Base-by-base conservation (phyloP, 2,113 vertebrate species). In the Climacteris rufus region DNA sequence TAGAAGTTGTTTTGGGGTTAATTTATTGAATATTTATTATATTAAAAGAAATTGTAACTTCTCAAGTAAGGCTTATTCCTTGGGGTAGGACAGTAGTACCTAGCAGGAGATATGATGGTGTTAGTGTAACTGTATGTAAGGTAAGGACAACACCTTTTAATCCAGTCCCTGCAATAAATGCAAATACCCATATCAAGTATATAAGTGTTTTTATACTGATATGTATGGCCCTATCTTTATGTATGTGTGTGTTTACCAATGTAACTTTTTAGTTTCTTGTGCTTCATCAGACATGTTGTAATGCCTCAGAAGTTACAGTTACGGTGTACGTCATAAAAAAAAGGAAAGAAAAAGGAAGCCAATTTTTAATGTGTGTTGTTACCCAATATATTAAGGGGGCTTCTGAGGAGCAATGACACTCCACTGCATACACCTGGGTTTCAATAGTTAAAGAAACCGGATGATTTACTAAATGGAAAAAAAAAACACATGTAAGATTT, bases 101-200 rank as follows among this genome's bases (percentile, higher is more conserved):
- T 63, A 35, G 7, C 47, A 66, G 47, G 75, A 82, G 42, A 78
- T 3, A 3, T 1, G 4, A 35, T 3, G 2, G 22, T 83, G 39
- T 56, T 17, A 39, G 31, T 25, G 7, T 49, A 40, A 57, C 23
- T 60, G 4, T 47, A 27, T 56, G 10, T 33, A 4, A 49, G 52
- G 22, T 18, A 71, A 39, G 47, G 20, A 37, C 57, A 50, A 4
- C 25, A n/a, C 21, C 31, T 25, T 39, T 50, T 50, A 66, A 57
- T 70, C 8, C 53, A 59, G 2, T 52, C 12, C 27, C 23, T 85
- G 24, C 7, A 69, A 42, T n/a, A 71, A 56, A 66, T 31, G 70
- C 39, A 50, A 82, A 35, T 70, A 61, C 4, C 13, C 2, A 0
- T 49, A 37, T 13, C 2, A 2, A 13, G 8, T 52, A 8, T n/a